Base-by-base conservation (phyloP, 2,888 invertebrate genomes). In the Callyntrura guangdongensis region DNA sequence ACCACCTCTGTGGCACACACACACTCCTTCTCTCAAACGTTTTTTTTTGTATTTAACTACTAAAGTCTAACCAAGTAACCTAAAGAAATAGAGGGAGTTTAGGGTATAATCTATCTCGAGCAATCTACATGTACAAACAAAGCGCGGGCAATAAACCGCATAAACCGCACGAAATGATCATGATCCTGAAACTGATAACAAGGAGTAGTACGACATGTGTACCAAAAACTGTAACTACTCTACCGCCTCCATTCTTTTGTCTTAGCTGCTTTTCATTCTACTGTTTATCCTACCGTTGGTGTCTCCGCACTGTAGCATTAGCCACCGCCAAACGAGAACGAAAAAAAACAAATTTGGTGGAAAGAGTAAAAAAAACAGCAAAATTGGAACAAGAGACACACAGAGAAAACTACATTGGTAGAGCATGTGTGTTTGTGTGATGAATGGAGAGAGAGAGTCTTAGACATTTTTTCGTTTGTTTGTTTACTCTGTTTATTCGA, bases 401-500 rank as follows among this genome's bases (percentile, higher is more conserved):
- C 36, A 59, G 61, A 36, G 12, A 36, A 27, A 25, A 6, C 2
- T n/a, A 27, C 22, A 17, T 27, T n/a, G 20, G 25, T 20, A 83
- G 22, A 82, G 61, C 61, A 64, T 64, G n/a, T 6, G 36, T 4
- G 36, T 4, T 4, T 36, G 17, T 45, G 22, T 22, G 27, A 14
- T n/a, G n/a, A n/a, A n/a, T n/a, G n/a, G 25, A 81, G 45, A 36
- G 9, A 61, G 45, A 45, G 74, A 74, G 22, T 49, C 49, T n/a
- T n/a, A 74, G 45, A n/a, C 69, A 69, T 45, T 17, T 61, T 61
- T 61, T 53, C 59, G 59, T 69, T 59, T 56, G 56, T 74, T 86
- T 86, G 61, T 86, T 86, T 86, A 86, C 61, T 74, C 74, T 86
- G 74, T 86, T 86, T 86, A 86, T 74, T 82, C 69, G n/a, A 69